A percentile compares a stretch with the other conserved stretches of the same genome.
These are phyloP conservation scores for Pseudorhiza aurosa DNA, from an alignment of 30 jellyfish, hydroid and myxozoan species.

Conservation along the genomic window DNA sequence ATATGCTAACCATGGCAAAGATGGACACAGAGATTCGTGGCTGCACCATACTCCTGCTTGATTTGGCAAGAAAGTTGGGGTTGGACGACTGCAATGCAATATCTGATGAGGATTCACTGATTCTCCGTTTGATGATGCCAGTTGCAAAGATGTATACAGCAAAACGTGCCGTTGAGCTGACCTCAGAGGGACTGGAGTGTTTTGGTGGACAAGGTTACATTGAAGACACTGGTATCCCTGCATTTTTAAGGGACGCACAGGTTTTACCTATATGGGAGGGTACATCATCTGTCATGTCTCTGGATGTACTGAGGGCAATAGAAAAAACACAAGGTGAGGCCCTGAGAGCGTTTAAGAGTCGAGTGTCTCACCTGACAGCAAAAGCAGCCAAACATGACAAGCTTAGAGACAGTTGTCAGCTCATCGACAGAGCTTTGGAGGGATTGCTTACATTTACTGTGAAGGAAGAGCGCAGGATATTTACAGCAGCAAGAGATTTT, in stretches of 20 bases:
- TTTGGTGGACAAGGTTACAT: conserved; percentile 98
- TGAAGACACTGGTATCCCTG: conserved; percentile 97
- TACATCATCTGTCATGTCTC: conserved; percentile 75
- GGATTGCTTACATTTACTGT: conserved; percentile 23
- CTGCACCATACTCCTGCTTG: conserved; percentile 66
- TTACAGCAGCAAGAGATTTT: conserved; percentile 85
- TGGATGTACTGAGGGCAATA: conserved; percentile 87
- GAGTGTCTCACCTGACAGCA: conserved; percentile 6
- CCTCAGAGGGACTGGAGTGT: conserved; percentile 92
- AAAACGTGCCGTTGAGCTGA: conserved; percentile 78
- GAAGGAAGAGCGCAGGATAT: conserved; percentile 18
- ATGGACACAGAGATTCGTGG: conserved; percentile 80
- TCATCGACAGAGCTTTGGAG: conserved; percentile 18
- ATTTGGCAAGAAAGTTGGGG: conserved; percentile 70
- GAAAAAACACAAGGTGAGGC: conserved; percentile 80
- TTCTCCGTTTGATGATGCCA: conserved; percentile 86
- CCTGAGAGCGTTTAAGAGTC: conserved; percentile 37
- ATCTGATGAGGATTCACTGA: conserved; percentile 58
- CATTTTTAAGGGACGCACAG: conserved; percentile 90
- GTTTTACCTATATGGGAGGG: conserved; percentile 97
- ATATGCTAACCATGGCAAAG: conserved; percentile 70
- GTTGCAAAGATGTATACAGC: conserved; percentile 90
- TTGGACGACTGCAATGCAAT: conserved; percentile 68
- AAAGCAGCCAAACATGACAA: conserved; percentile 5
- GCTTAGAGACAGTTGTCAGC: conserved; percentile 20